These are phyloP conservation scores for Channa striata DNA, from an alignment of 2,797 vertebrate genomes.

Conservation along the genomic window DNA sequence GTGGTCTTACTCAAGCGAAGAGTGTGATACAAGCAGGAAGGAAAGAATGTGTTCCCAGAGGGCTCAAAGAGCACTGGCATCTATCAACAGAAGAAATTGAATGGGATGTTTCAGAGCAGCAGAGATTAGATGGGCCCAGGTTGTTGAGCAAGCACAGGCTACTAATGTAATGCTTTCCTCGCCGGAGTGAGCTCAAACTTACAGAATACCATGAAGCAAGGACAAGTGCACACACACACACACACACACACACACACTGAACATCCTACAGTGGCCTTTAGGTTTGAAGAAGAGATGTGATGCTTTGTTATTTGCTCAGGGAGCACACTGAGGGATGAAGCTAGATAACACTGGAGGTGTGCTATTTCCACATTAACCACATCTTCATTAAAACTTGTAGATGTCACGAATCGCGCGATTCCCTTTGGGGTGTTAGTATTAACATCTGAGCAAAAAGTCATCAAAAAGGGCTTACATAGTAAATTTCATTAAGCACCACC, in stretches of 20 bases:
- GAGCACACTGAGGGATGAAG: constrained; percentile 50
- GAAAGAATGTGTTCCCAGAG: constrained; percentile 59
- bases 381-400: constrained; percentile 29
- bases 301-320: constrained; percentile 64
- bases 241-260: constrained; percentile 8
- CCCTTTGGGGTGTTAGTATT: constrained; percentile 10
- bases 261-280: constrained; percentile 37
- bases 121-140: constrained; percentile 72
- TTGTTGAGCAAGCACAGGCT: constrained; percentile 66
- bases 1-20: constrained; percentile 56
- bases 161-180: constrained; percentile 51
- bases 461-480: constrained; percentile 35
- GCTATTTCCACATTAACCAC: constrained; percentile 43
- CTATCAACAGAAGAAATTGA: constrained; percentile 78
- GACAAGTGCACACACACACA: constrained; percentile 10
- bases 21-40: constrained; percentile 34
- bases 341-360: constrained; percentile 25
- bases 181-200: constrained; percentile 51
- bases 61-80: constrained; percentile 75
- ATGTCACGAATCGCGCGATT: constrained; percentile 22
- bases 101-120: constrained; percentile 71
- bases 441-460: constrained; percentile 30
- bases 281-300: constrained; percentile 35
- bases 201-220: constrained; percentile 36
- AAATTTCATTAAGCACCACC: constrained; percentile 11